Conservation (phyloP, 2,888 invertebrate species). For the Cremastinae sp. region DNA sequence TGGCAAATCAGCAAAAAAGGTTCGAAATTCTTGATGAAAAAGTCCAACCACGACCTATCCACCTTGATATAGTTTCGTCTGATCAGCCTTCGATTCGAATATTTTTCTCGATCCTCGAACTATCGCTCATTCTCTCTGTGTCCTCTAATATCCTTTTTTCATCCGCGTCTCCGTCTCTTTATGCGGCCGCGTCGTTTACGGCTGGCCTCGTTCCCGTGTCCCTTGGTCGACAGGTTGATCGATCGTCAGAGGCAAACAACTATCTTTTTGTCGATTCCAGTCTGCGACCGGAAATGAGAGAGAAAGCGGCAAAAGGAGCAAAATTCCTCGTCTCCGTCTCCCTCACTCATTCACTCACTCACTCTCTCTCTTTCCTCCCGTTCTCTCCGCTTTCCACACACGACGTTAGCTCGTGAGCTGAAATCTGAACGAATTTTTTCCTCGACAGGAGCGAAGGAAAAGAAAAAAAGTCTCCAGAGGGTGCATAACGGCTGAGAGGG, state of each 20-base stretch:
- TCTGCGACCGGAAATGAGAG: constrained; percentile 24
- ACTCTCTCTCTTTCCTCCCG: constrained; percentile 14
- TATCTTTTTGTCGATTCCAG: constrained; percentile 47
- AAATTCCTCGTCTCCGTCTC: neutral
- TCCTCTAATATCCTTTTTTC: constrained; percentile 23
- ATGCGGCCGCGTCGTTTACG: constrained; percentile 23
- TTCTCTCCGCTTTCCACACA: constrained; percentile 41
- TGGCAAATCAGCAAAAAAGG: neutral
- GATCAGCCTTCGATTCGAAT: constrained; percentile 50
- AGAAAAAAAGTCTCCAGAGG: constrained; percentile 26
- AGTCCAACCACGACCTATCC: neutral
- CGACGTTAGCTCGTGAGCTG: constrained; percentile 35
- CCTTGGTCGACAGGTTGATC: constrained; percentile 48
- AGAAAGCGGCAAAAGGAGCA: constrained; percentile 3
- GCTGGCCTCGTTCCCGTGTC: constrained; percentile 45
- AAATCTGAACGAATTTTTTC: constrained; percentile 43
- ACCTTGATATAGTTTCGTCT: constrained; percentile 25
- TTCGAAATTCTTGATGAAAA: neutral
- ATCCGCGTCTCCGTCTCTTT: neutral
- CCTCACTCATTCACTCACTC: no score
- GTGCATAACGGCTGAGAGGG: constrained; percentile 23
- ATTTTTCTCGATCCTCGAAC: constrained; percentile 20
- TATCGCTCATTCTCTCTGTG: constrained; percentile 22
- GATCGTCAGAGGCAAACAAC: constrained; percentile 51
- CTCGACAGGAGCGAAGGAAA: constrained; percentile 39